Evolutionary conservation across 2,888 invertebrate species (phyloP).

Genomic region (Euplexia lucipara): DNA sequence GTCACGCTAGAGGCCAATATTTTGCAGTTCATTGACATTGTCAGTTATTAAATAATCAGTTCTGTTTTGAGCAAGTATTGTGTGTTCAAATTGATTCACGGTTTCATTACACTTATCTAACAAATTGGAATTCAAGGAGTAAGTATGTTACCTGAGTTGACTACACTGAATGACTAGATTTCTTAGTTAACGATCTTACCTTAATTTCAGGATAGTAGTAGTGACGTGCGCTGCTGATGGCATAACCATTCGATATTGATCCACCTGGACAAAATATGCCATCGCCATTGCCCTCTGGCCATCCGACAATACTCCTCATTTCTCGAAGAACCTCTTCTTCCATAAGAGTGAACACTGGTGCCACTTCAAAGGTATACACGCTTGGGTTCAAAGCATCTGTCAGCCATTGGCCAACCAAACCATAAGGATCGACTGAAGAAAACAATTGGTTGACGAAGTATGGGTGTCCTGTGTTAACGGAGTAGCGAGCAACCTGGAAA

Average conservation of each 20-base stretch:
- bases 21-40: slow-evolving; percentile 40
- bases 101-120: neutral
- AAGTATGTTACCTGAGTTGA: no score
- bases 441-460: slow-evolving; percentile 97
- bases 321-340: slow-evolving; percentile 95
- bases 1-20: slow-evolving; percentile 15
- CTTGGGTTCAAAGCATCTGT: slow-evolving; percentile 96
- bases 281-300: slow-evolving; percentile 94
- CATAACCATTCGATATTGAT: slow-evolving; percentile 97
- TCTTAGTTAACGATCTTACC: slow-evolving; percentile 82
- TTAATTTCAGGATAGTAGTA: slow-evolving; percentile 94
- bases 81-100: neutral
- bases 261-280: slow-evolving; percentile 98
- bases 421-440: slow-evolving; percentile 96
- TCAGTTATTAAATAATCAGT: neutral
- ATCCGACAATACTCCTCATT: slow-evolving; percentile 95
- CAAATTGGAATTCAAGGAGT: no score
- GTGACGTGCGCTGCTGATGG: slow-evolving; percentile 96
- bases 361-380: slow-evolving; percentile 97
- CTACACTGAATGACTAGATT: no score
- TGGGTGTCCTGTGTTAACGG: slow-evolving; percentile 97
- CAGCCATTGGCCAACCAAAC: slow-evolving; percentile 95
- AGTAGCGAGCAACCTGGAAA: slow-evolving; percentile 92
- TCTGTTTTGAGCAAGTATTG: neutral
- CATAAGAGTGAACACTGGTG: slow-evolving; percentile 97